These are phyloP conservation scores for Rhaphigaster nebulosa DNA, from an alignment of 2,888 invertebrate genomes.

Conservation along the genomic window DNA sequence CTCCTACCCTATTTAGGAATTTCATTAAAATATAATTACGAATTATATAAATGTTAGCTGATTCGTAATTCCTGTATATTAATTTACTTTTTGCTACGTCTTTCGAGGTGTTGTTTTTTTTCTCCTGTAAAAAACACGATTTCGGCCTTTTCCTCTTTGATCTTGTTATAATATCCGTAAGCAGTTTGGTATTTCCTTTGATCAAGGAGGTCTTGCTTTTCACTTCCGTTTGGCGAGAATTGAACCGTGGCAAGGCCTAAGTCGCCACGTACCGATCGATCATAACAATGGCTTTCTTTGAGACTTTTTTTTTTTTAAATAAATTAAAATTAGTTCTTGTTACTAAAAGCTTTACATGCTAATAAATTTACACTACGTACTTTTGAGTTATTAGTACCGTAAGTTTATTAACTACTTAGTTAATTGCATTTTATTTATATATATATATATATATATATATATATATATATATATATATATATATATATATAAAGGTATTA, in stretches of 20 bases:
- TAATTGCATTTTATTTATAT: neutral
- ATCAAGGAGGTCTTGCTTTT: neutral
- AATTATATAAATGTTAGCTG: neutral
- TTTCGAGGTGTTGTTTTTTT: neutral
- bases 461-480: too few relatives aligned
- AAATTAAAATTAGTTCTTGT: neutral
- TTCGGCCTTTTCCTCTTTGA: neutral
- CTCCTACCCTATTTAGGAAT: neutral
- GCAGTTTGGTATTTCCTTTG: conserved; percentile 12
- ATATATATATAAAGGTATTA: too few relatives aligned
- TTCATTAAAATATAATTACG: neutral
- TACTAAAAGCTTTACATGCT: neutral
- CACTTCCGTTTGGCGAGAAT: neutral
- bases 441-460: too few relatives aligned
- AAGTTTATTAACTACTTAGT: neutral
- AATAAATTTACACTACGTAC: neutral
- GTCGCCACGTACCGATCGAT: neutral
- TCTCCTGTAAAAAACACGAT: neutral
- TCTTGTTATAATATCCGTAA: neutral
- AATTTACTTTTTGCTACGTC: neutral
- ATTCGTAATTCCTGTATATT: neutral
- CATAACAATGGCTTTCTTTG: neutral
- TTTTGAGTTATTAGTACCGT: neutral
- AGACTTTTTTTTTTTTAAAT: neutral
- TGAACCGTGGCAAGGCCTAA: neutral